Evolutionary conservation across 2,888 invertebrate genomes (phyloP), one percentile per base, ranked within the genome.

Genomic region (Tetragonula carbonaria): DNA sequence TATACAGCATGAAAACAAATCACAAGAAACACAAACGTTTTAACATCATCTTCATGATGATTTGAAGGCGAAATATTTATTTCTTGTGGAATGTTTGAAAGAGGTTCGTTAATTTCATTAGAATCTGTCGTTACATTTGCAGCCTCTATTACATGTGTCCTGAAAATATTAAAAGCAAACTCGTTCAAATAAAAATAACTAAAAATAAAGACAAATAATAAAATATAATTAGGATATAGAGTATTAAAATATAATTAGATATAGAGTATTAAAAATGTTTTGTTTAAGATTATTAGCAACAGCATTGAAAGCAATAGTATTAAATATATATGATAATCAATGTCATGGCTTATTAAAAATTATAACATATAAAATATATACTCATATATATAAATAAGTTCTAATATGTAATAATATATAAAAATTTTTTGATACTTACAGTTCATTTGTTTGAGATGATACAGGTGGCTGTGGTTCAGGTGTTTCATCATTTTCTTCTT

Each of bases 401-500:
- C 28, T 45, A 65, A 55, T 57, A 13, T n/a, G n/a, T 14, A 81
- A 53, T 53, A 72, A 23, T 59, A 38, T 66, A 45, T 23, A 45
- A 72, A 13, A 70, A 62, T 50, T 21, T 62, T 3, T 23, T 23
- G 8, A 65, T 6, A 82, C 88, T 55, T 81, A 91, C 91, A 87
- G 3, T 55, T 90, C 90, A 72, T 82, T 85, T 38, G 76, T 63
- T 67, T 78, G 28, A 18, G 87, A 83, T 67, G 79, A 78, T 23
- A 62, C 65, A 50, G 80, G 3, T 28, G 86, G 85, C 65, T 87
- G 77, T 1, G 85, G 82, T 13, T 90, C 91, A 5, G 87, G 88
- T 38, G 92, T 90, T 55, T 93, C 93, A 59, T 94, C 93, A 70
- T 88, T 86, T 53, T 91, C 91, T 74, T 95, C 95, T 11, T 95